phyloP scores from a whole-genome alignment of 2,113 vertebrate genomes.

The Ptychochromis oligacanthus region DNA sequence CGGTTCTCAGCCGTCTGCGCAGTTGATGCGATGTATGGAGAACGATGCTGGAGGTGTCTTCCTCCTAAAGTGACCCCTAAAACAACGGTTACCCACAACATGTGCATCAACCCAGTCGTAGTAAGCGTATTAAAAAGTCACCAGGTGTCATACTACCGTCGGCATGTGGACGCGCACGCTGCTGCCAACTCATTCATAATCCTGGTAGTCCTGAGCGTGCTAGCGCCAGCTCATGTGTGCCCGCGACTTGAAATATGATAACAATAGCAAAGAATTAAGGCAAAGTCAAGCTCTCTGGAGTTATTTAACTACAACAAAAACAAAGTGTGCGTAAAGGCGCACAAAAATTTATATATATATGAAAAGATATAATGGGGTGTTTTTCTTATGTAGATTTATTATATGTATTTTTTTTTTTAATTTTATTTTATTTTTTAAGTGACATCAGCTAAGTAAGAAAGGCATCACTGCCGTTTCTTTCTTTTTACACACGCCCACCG shows the following conservation, averaged over 20 bases:
- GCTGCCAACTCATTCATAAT: slow-evolving; percentile 39
- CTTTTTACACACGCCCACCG: slow-evolving; percentile 57
- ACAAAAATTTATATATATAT: neutral
- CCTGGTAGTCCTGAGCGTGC: neutral
- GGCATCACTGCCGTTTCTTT: neutral
- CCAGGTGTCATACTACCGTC: neutral
- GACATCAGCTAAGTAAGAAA: slow-evolving; percentile 45
- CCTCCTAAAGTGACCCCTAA: neutral
- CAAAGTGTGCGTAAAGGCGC: neutral
- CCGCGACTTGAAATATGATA: too few relatives aligned
- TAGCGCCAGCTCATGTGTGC: neutral
- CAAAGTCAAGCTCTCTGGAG: neutral
- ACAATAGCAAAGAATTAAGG: neutral
- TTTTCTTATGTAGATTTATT: neutral
- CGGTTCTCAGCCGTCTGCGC: neutral
- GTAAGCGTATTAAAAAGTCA: neutral
- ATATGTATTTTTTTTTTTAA: neutral
- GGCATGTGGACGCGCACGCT: neutral
- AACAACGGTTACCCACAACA: neutral
- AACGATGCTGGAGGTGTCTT: neutral
- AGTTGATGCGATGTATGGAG: neutral
- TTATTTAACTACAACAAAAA: neutral
- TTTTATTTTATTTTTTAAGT: slow-evolving; percentile 1
- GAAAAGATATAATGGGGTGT: neutral
- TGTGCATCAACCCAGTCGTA: neutral